These are phyloP conservation scores for Smittia aterrima DNA, from an alignment of 2,888 invertebrate species.

Conservation along the genomic window DNA sequence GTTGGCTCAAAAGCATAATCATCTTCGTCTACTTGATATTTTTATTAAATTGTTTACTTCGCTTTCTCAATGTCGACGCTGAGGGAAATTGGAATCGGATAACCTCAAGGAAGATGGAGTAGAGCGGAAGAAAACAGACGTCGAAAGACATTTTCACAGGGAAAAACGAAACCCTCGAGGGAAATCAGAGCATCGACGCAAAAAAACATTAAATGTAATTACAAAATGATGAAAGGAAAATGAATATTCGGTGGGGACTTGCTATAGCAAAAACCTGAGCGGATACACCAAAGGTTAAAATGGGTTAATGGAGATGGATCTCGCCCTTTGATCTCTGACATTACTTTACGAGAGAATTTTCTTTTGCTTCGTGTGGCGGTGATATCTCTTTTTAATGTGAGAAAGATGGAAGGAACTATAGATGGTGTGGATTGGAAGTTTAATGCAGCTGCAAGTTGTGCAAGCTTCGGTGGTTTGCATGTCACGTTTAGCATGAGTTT, in stretches of 20 bases:
- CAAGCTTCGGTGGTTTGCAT: neutral
- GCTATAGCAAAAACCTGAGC: neutral
- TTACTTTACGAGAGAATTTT: neutral
- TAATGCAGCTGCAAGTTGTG: neutral
- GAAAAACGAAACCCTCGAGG: conserved; percentile 15
- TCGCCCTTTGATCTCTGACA: conserved; percentile 34
- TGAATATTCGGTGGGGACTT: conserved; percentile 6
- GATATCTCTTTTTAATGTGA: neutral
- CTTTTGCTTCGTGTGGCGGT: neutral
- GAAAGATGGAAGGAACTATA: neutral
- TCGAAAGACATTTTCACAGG: conserved; percentile 12
- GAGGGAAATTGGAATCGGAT: neutral
- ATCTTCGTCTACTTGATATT: neutral
- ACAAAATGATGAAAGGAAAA: conserved; percentile 37
- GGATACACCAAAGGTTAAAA: neutral
- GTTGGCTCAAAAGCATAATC: neutral
- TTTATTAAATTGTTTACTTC: conserved; percentile 24
- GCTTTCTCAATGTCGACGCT: neutral
- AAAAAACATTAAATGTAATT: conserved; percentile 40
- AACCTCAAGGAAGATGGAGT: neutral
- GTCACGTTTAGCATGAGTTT: too few species aligned
- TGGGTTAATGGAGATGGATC: conserved; percentile 40
- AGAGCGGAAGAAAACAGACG: neutral
- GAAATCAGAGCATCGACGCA: conserved; percentile 38
- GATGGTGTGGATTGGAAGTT: neutral